A percentile compares a stretch with the other conserved stretches of the same genome.
phyloP scores from a whole-genome alignment of 2,888 invertebrate species.

The Polydesmus complanatus region DNA sequence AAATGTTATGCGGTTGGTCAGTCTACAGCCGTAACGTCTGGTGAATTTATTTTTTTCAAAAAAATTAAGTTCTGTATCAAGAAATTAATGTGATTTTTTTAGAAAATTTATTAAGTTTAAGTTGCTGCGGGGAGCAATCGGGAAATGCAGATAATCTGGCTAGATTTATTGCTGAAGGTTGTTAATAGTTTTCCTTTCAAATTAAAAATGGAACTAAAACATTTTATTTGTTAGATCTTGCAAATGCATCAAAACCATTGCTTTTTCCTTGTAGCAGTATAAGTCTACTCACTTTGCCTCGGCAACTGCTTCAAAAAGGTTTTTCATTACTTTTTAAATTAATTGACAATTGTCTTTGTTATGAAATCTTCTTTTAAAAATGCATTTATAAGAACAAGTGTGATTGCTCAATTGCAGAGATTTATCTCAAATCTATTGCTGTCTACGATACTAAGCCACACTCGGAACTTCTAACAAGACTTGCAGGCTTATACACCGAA shows the following conservation, averaged over 20 bases:
- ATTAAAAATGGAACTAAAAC: too few species aligned
- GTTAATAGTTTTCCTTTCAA: too few species aligned
- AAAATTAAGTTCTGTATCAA: too few species aligned
- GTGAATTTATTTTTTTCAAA: too few species aligned
- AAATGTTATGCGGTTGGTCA: not conserved
- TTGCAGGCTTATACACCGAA: not conserved
- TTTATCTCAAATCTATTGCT: not conserved
- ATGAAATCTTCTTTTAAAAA: not conserved
- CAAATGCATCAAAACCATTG: not conserved
- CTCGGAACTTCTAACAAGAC: not conserved
- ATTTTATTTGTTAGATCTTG: too few species aligned
- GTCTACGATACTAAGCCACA: conserved; percentile 7
- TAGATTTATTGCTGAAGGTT: conserved; percentile 4
- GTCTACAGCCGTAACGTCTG: too few species aligned
- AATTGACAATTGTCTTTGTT: too few species aligned
- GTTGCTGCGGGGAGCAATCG: not conserved
- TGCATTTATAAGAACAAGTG: not conserved
- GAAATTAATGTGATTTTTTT: not conserved
- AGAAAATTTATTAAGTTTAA: not conserved
- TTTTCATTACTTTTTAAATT: not conserved
- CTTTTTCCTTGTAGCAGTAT: conserved; percentile 8
- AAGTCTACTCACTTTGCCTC: conserved; percentile 2
- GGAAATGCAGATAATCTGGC: conserved; percentile 10
- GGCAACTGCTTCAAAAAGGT: not conserved
- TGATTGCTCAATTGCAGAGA: not conserved